Evolutionary conservation across 2,113 vertebrate genomes (phyloP), one percentile per base, ranked within the genome.

Genomic region (Podarcis muralis): DNA sequence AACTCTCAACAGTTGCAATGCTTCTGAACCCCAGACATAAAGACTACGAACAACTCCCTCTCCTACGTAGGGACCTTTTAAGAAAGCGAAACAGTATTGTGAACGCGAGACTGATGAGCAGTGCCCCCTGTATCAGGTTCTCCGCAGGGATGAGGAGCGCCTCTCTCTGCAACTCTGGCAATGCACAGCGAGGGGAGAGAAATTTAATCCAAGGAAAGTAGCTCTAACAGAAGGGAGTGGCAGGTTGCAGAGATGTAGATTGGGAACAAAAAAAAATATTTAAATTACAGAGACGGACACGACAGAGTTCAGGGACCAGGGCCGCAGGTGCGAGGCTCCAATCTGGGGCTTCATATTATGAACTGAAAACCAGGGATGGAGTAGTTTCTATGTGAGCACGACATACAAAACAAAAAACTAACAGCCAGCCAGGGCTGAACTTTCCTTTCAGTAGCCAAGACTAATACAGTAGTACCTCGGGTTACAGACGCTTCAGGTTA

Each of bases 221-320:
- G 71, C 82, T 85, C 79, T 80, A 71, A 71, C 88, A 79, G 92
- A 81, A 48, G 65, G 90, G 86, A 76, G n/a, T 72, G 78, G 32
- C 75, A 59, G 71, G 48, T 77, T 68, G 82, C 35, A 85, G 88
- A 80, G 35, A 88, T 80, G 78, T 62, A 88, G 74, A 78, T 30
- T 82, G 18, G 68, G 25, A 23, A 6, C 20, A 23, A 4, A 16
- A 7, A 18, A 35, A 59, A 7, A 15, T 6, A 1, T 2, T 6
- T 35, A 69, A 20, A 77, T 11, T 40, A 8, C 22, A 43, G n/a
- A 78, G 20, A 16, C 62, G 20, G 16, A 7, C 6, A 13, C 3
- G 27, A 13, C 69, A 82, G 59, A 83, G 12, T 13, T 20, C 15
- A 22, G 25, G 0, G 43, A 11, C 22, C 16, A 2, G 22, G 30